Conservation (phyloP, 2,797 vertebrate species). For the Falco peregrinus region DNA sequence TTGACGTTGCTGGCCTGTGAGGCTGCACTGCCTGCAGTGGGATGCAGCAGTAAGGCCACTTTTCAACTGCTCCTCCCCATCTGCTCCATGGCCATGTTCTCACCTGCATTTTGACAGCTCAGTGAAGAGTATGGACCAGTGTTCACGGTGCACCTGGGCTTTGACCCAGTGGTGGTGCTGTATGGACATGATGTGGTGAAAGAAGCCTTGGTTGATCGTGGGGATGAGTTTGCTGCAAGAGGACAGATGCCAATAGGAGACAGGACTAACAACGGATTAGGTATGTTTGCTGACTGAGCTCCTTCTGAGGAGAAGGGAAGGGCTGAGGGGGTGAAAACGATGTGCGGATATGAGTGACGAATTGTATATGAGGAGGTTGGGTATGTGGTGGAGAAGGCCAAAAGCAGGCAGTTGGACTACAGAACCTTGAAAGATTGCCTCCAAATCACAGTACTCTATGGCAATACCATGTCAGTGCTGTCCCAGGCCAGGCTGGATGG, state of each 20-base stretch:
- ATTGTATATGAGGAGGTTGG: neutral
- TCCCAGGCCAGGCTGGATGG: neutral
- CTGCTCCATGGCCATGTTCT: neutral
- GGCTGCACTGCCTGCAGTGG: neutral
- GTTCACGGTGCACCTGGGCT: slow-evolving; percentile 71
- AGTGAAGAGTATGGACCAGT: slow-evolving; percentile 61
- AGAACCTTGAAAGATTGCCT: neutral
- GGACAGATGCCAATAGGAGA: neutral
- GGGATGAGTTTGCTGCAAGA: slow-evolving; percentile 43
- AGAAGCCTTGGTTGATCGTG: slow-evolving; percentile 57
- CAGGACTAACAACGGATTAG: neutral
- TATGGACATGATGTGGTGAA: slow-evolving; percentile 42
- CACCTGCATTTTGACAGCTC: slow-evolving; percentile 48
- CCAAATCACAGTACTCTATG: neutral
- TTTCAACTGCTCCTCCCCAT: neutral
- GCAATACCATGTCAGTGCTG: neutral
- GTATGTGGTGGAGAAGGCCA: neutral
- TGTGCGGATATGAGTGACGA: neutral
- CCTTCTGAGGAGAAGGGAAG: neutral
- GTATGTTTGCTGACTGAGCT: neutral
- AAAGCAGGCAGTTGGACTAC: neutral
- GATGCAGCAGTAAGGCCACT: neutral
- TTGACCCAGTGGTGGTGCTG: slow-evolving; percentile 49
- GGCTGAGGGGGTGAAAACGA: neutral
- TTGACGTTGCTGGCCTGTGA: neutral